Evolutionary conservation across 2,888 invertebrate species (phyloP).

Genomic region (Synanthedon myopaeformis): DNA sequence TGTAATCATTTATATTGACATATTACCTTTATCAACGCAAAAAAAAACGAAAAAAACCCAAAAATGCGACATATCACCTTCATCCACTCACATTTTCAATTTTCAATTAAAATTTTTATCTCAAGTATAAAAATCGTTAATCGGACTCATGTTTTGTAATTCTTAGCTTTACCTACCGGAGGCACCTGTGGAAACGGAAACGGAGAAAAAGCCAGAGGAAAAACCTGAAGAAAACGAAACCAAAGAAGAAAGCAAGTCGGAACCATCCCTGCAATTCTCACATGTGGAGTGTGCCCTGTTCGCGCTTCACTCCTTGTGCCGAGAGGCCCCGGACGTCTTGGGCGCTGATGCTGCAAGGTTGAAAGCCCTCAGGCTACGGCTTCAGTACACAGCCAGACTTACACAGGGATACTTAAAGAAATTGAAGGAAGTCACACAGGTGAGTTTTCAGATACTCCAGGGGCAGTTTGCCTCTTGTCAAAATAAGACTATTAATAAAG

Average conservation of each 20-base stretch:
- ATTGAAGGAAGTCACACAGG: slow-evolving; percentile 73
- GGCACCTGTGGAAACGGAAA: slow-evolving; percentile 77
- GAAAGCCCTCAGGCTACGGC: slow-evolving; percentile 86
- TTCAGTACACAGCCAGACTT: slow-evolving; percentile 93
- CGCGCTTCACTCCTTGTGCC: slow-evolving; percentile 80
- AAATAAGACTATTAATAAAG: no score
- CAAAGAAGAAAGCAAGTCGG: slow-evolving; percentile 51
- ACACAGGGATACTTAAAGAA: slow-evolving; percentile 87
- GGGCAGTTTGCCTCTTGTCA: no score
- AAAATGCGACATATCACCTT: no score
- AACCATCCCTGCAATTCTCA: slow-evolving; percentile 92
- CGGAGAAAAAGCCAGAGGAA: slow-evolving; percentile 45
- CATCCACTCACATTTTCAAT: no score
- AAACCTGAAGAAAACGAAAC: slow-evolving; percentile 24
- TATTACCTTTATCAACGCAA: no score
- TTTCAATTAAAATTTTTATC: no score
- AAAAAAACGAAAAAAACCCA: no score
- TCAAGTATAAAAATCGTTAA: slow-evolving; percentile 7
- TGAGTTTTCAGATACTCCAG: slow-evolving; percentile 11
- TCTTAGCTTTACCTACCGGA: slow-evolving; percentile 87
- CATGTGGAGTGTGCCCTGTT: slow-evolving; percentile 93
- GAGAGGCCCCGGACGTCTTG: slow-evolving; percentile 80
- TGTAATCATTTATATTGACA: no score
- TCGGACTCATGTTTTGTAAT: no score
- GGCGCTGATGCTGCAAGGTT: slow-evolving; percentile 78